Conservation (phyloP, 2,888 invertebrate genomes). For the Chymomyza fuscimana region DNA sequence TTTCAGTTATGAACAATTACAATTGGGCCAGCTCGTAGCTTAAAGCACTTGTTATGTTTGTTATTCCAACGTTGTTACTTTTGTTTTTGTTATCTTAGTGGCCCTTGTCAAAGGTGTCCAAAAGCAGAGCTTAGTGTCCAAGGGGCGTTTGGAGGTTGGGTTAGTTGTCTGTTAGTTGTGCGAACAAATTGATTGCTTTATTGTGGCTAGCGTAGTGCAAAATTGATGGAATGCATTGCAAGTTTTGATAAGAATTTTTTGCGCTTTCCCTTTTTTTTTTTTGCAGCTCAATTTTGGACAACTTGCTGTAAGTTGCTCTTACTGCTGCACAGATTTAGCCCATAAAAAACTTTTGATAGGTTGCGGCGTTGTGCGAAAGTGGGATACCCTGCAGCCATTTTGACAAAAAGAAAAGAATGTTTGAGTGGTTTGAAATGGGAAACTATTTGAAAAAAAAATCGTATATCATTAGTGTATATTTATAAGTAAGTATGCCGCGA, state of each 20-base stretch:
- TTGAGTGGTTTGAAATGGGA: too few relatives aligned
- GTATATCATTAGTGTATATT: too few relatives aligned
- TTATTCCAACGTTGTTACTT: conserved; percentile 6
- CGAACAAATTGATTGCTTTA: conserved; percentile 65
- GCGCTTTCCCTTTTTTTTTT: conserved; percentile 32
- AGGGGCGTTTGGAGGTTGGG: neutral
- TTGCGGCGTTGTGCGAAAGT: too few relatives aligned
- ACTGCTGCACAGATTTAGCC: neutral
- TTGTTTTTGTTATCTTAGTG: conserved; percentile 21
- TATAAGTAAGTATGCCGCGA: too few relatives aligned
- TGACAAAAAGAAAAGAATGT: too few relatives aligned
- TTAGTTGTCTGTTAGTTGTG: neutral
- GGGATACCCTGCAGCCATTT: too few relatives aligned
- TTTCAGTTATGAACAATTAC: conserved; percentile 64
- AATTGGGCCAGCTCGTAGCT: conserved; percentile 34
- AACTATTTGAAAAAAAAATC: too few relatives aligned
- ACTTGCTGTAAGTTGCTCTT: conserved; percentile 16
- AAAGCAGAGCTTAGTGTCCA: neutral
- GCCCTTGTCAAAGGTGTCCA: conserved; percentile 57
- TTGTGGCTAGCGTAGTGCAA: conserved; percentile 43
- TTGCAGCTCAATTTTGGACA: conserved; percentile 42
- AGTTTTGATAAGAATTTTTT: conserved; percentile 42
- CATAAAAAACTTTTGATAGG: neutral
- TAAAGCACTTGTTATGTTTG: conserved; percentile 2
- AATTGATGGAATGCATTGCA: conserved; percentile 40